A percentile compares a stretch with the other conserved stretches of the same genome.
Evolutionary conservation across 2,797 vertebrate species (phyloP).

Genomic region (Thunnus albacares): DNA sequence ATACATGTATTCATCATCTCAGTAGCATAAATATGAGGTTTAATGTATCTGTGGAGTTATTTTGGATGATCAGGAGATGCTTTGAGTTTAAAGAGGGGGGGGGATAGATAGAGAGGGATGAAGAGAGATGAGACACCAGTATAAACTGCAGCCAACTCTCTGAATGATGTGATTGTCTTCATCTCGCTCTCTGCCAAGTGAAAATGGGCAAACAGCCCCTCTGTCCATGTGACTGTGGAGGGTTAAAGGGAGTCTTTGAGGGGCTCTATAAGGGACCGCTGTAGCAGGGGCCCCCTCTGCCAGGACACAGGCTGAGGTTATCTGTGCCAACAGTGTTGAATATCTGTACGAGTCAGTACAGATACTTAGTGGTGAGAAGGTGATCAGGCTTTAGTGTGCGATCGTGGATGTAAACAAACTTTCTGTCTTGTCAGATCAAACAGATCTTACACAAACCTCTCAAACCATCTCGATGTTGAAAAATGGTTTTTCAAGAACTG

Average conservation of each 20-base stretch:
- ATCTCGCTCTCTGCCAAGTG: conserved; percentile 32
- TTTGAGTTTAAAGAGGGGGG: no score
- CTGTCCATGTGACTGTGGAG: conserved; percentile 25
- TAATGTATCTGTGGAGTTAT: background rate
- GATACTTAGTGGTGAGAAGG: background rate
- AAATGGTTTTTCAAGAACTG: no score
- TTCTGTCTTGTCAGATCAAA: background rate
- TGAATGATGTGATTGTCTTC: conserved; percentile 62
- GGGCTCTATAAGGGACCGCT: conserved; percentile 20
- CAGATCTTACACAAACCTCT: background rate
- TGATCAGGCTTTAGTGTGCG: no score
- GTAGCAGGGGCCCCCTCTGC: conserved; percentile 17
- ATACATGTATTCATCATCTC: no score
- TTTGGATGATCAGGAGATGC: background rate
- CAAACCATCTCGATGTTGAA: no score
- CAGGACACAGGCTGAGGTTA: background rate
- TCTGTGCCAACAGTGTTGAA: conserved; percentile 7
- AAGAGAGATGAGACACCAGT: background rate
- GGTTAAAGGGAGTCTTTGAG: conserved; percentile 56
- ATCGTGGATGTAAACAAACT: background rate
- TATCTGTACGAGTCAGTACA: background rate
- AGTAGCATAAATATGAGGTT: background rate
- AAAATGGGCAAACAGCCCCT: conserved; percentile 16
- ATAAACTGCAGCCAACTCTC: conserved; percentile 8
- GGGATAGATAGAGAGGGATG: background rate